Conservation (phyloP, 2,888 invertebrate species). For the Dasypogon diadema region DNA sequence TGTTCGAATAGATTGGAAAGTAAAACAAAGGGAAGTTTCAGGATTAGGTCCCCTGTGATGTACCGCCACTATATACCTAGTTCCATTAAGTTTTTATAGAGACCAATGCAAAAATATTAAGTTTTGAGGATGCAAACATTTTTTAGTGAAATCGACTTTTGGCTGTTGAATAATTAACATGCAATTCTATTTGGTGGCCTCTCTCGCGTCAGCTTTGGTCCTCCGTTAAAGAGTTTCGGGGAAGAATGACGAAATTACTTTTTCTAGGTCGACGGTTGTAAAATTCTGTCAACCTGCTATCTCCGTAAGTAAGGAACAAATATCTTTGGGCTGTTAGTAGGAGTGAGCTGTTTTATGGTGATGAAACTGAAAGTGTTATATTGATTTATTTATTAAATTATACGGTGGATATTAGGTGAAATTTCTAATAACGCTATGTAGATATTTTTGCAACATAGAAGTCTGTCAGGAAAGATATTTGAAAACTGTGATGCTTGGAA, state of each 20-base stretch:
- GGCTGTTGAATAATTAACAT: slow-evolving; percentile 40
- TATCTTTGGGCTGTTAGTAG: neutral
- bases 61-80: slow-evolving; percentile 5
- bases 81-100: slow-evolving; percentile 15
- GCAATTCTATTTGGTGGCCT: slow-evolving; percentile 26
- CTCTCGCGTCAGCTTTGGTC: neutral
- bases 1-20: neutral
- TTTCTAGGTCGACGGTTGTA: neutral
- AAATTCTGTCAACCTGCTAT: neutral
- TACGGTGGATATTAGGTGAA: too few relatives aligned
- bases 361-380: neutral
- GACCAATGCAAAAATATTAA: neutral
- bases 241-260: neutral
- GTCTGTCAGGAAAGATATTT: too few relatives aligned
- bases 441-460: too few relatives aligned
- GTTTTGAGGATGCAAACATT: neutral
- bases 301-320: too few relatives aligned
- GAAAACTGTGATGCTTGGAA: too few relatives aligned
- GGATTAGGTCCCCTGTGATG: neutral
- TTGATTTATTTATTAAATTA: too few relatives aligned
- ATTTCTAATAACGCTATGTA: too few relatives aligned
- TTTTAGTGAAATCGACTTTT: slow-evolving; percentile 20
- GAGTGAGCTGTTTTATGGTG: neutral
- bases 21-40: neutral
- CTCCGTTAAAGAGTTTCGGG: slow-evolving; percentile 15